Evolutionary conservation across 2,797 vertebrate species (phyloP).

Genomic region (Manis crassicaudata): DNA sequence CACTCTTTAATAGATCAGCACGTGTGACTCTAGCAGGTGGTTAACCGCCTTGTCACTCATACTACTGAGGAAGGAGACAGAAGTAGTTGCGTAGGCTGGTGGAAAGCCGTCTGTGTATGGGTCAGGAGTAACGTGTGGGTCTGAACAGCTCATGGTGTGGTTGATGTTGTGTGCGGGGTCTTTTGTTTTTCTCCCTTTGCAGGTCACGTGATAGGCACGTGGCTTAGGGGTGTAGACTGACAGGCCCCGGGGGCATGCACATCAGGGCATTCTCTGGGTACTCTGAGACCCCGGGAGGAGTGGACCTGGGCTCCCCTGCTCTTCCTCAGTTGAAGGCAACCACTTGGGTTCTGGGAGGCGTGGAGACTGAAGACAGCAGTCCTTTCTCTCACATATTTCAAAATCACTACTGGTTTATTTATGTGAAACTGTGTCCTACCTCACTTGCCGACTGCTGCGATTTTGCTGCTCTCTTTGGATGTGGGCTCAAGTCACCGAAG

Average conservation of each 20-base stretch:
- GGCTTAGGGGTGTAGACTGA: neutral
- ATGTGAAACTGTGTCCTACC: too few relatives aligned
- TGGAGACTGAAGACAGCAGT: too few relatives aligned
- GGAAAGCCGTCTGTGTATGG: too few relatives aligned
- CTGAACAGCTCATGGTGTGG: neutral
- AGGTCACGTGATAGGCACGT: neutral
- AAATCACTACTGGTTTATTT: too few relatives aligned
- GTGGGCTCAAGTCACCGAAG: neutral
- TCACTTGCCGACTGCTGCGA: too few relatives aligned
- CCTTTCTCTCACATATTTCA: neutral
- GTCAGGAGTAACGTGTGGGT: rapidly evolving
- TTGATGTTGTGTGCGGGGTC: rapidly evolving
- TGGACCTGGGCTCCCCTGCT: rapidly evolving
- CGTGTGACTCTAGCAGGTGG: rapidly evolving
- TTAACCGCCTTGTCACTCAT: rapidly evolving
- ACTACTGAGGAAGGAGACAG: neutral
- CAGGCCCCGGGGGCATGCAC: neutral
- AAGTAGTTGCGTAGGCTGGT: too few relatives aligned
- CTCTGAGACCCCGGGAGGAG: neutral
- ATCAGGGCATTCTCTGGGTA: neutral
- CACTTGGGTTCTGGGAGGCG: neutral
- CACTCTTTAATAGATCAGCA: neutral
- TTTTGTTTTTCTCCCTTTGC: too few relatives aligned
- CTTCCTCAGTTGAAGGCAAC: neutral
- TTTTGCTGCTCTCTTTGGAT: rapidly evolving